Evolutionary conservation across 2,113 vertebrate genomes (phyloP).

Genomic region (Ophthalmolycus amberensis): DNA sequence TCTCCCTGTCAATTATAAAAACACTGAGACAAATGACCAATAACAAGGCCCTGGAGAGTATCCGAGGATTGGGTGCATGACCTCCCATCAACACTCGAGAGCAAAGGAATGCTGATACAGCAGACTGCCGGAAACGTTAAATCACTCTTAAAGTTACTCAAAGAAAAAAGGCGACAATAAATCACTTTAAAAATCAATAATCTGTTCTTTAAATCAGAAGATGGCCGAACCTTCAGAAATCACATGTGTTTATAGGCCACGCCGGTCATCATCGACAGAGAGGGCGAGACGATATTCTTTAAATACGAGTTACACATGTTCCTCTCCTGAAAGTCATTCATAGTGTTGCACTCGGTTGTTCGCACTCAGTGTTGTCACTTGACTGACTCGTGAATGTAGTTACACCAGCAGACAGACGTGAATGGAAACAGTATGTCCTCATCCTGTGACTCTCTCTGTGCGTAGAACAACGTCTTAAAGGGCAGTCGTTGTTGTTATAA

Average conservation of each 20-base stretch:
- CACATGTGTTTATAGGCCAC: neutral
- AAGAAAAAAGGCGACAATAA: neutral
- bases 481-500: conserved; percentile 56
- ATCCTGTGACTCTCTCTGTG: conserved; percentile 2
- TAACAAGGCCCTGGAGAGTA: conserved; percentile 34
- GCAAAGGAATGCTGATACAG: conserved; percentile 26
- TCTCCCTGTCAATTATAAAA: conserved; percentile 28
- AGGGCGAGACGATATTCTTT: neutral
- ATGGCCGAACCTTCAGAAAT: neutral
- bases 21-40: conserved; percentile 31
- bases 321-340: neutral
- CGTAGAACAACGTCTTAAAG: conserved; percentile 45
- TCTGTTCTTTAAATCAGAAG: conserved; percentile 16
- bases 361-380: neutral
- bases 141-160: conserved; percentile 12
- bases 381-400: conserved; percentile 28
- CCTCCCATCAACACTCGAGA: conserved; percentile 15
- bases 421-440: conserved; percentile 45
- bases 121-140: neutral
- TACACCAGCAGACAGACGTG: conserved; percentile 26
- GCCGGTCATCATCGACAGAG: neutral
- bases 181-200: conserved; percentile 31
- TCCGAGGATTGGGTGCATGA: neutral
- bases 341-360: neutral
- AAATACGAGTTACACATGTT: neutral